Percentiles rank a stretch among this genome's conserved stretches.
These are phyloP conservation scores for Adrianichthys oophorus DNA, from an alignment of 2,797 vertebrate genomes.

Conservation along the genomic window DNA sequence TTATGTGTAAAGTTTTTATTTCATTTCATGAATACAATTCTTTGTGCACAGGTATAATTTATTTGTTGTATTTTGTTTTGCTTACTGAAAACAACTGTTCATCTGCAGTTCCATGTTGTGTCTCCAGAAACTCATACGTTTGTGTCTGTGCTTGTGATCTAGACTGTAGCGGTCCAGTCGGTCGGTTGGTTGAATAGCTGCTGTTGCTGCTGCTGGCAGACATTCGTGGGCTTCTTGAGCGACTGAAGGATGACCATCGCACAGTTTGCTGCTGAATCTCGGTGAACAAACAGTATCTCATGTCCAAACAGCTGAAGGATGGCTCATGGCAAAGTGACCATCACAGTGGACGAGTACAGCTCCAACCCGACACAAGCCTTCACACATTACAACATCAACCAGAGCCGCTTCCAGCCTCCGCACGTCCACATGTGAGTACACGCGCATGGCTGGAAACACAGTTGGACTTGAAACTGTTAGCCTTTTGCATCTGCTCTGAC, in stretches of 20 bases:
- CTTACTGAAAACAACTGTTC: no score
- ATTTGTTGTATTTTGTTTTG: no score
- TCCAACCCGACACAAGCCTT: slow-evolving; percentile 98
- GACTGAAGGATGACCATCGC: slow-evolving; percentile 83
- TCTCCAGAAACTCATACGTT: slow-evolving; percentile 30
- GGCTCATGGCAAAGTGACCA: slow-evolving; percentile 98
- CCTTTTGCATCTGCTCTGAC: not conserved
- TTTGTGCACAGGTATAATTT: no score
- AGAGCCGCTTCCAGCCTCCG: slow-evolving; percentile 97
- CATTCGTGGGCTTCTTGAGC: slow-evolving; percentile 53
- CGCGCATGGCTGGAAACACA: not conserved
- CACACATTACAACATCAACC: slow-evolving; percentile 98
- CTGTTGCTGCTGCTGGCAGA: slow-evolving; percentile 26
- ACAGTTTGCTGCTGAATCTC: slow-evolving; percentile 79
- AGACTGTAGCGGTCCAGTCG: slow-evolving; percentile 50
- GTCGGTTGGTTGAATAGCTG: slow-evolving; percentile 29
- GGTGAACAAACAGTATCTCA: slow-evolving; percentile 89
- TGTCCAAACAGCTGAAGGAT: slow-evolving; percentile 92
- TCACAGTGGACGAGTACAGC: slow-evolving; percentile 97
- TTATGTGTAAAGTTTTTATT: no score
- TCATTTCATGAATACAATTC: no score
- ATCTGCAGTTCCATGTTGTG: not conserved
- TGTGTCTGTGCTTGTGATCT: slow-evolving; percentile 24
- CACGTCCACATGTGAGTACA: slow-evolving; percentile 95
- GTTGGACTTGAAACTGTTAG: not conserved